Evolutionary conservation across 2,113 vertebrate genomes (phyloP), one percentile per base, ranked within the genome.

Genomic region (Jacana jacana): DNA sequence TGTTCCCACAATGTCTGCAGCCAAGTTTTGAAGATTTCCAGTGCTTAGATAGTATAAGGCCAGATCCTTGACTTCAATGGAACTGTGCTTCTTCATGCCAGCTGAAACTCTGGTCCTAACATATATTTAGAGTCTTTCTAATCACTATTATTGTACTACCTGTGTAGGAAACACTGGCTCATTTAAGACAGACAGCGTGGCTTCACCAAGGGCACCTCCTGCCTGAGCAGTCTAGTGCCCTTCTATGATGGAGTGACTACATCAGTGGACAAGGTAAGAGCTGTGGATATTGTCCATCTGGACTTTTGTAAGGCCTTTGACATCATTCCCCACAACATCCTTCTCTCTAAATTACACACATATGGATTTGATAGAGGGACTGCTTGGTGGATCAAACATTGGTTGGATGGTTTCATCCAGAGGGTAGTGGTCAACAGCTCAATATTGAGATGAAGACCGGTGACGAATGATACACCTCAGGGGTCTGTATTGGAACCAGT

Each of bases 21-120:
- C 95, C 95, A 96, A 96, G 65, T 66, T 63, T 65, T 91, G 77
- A 96, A 92, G 77, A 79, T 69, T 93, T 95, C 86, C 88, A 95
- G 69, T 88, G 65, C 77, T 91, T 81, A 88, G 76, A 93, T 83
- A 96, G 76, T 60, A 37, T 64, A 79, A 91, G 70, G 52, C 72
- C 90, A 94, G 90, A 86, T 94, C 80, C 72, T 92, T 84, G 37
- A 58, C 83, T 93, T 92, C 60, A 90, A 9, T 93, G 86, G 92
- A 96, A 97, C 91, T 75, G 71, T 4, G 81, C 10, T 37, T 84
- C 52, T 89, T 86, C 1, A 5, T 68, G 86, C 80, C 88, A 94
- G 80, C 39, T 92, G 80, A 94, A 90, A 76, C 55, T 81, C 72
- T 72, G 70, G 37, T 69, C n/a, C 3, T 44, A 76, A 60, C 44